phyloP scores from a whole-genome alignment of 2,888 invertebrate species.

The Chelonus formosanus region DNA sequence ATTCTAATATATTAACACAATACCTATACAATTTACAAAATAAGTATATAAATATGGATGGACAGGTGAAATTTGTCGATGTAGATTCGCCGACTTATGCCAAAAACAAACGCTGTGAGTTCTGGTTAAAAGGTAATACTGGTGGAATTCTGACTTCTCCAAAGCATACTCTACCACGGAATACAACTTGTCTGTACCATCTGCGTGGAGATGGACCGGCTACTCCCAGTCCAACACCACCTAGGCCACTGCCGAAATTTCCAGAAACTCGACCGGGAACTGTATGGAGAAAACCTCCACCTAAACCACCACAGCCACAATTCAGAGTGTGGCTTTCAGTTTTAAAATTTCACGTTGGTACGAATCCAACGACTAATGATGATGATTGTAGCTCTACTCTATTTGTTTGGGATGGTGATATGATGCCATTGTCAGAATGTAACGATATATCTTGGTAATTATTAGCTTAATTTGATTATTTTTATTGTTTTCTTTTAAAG shows the following conservation, averaged over 20 bases:
- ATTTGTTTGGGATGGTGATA: slow-evolving; percentile 84
- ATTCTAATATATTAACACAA: no score
- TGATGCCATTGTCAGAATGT: slow-evolving; percentile 76
- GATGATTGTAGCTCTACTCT: slow-evolving; percentile 85
- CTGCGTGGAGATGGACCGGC: slow-evolving; percentile 72
- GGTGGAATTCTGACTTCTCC: slow-evolving; percentile 85
- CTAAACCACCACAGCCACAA: slow-evolving; percentile 71
- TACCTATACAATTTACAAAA: not conserved
- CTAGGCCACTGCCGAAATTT: slow-evolving; percentile 61
- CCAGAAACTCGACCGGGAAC: slow-evolving; percentile 61
- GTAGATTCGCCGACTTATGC: slow-evolving; percentile 83
- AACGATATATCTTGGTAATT: slow-evolving; percentile 84
- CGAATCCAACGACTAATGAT: slow-evolving; percentile 73
- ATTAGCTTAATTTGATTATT: slow-evolving; percentile 14
- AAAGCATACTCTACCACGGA: slow-evolving; percentile 84
- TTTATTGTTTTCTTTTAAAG: not conserved
- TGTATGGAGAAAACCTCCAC: slow-evolving; percentile 67
- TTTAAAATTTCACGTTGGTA: slow-evolving; percentile 83
- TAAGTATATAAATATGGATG: not conserved
- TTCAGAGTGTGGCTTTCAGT: slow-evolving; percentile 88
- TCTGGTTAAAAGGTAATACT: slow-evolving; percentile 83
- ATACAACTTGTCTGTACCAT: slow-evolving; percentile 89
- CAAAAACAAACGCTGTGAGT: slow-evolving; percentile 88
- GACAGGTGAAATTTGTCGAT: slow-evolving; percentile 84
- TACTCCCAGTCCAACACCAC: slow-evolving; percentile 68